Evolutionary conservation across 2,113 vertebrate species (phyloP), one percentile per base, ranked within the genome.

Genomic region (Gasterosteus nipponicus): DNA sequence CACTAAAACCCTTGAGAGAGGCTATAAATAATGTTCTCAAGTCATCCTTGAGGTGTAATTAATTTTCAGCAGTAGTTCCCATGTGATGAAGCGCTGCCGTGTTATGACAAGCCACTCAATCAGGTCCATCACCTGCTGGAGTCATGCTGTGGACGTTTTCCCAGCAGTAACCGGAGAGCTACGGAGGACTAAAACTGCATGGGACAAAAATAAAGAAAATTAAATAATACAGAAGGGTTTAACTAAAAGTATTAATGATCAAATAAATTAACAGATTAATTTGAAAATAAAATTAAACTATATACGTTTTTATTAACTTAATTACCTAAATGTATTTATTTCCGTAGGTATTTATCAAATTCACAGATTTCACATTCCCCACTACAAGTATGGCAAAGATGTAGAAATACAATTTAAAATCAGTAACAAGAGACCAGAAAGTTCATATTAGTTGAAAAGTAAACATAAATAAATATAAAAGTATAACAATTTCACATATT

Each of bases 1-100:
- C 47, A 47, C 56, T 68, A 51, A 65, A 74, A 56, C 74, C 77
- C 80, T 2, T 3, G 22, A 64, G 75, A 65, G 26, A 35, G 56
- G 46, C 87, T 88, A 92, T 92, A 89, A 92, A 94, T 94, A 93
- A 91, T 68, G 35, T 10, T 61, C 77, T 85, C 83, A 84, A 87
- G 86, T 90, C 90, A 87, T 84, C 65, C 81, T 59, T 76, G 81
- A 85, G 53, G 76, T 39, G 83, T 92, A 89, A 93, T 93, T 93
- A 93, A 93, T 94, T 92, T 91, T 77, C 85, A 78, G 73, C 47
- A 62, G 78, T 38, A 62, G 78, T 75, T 83, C 71, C 31, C 56
- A 61, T 29, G 65, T 69, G 68, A 70, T 81, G 82, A 74, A 70
- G 82, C 16, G 26, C 75, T 46, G 69, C 69, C 26, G 75, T 82